Evolutionary conservation across 2,888 invertebrate genomes (phyloP), one percentile per base, ranked within the genome.

Genomic region (Lepidocyrtinus sp.): DNA sequence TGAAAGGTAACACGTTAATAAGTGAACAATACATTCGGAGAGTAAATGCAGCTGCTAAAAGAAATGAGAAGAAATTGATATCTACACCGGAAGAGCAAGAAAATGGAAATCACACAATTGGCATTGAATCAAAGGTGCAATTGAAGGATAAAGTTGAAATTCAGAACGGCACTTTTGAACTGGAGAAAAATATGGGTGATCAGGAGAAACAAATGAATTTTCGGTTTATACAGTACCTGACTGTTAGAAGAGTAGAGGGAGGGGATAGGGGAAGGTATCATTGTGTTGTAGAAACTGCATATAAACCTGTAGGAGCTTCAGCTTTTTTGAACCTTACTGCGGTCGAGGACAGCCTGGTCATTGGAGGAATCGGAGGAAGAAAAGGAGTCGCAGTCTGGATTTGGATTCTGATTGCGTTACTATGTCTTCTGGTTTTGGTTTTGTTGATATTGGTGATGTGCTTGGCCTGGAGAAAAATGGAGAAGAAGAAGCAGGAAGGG

Each of bases 401-500:
- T n/a, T 75, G 75, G 75, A 45, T 77, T 25, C 67, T 77, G n/a
- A 21, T 77, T 0, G 77, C 19, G 1, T 12, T 77, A 3, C 21
- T 77, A 2, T 61, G 27, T 22, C 1, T 72, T 1, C 59, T 71
- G 22, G 67, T 77, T 25, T 19, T 72, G 5, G 12, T 77, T 26
- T 36, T 77, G 7, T 15, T 67, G 5, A 26, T 5, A 1, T 24
- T 71, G 15, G 61, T 77, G 3, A 19, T 65, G 0, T 46, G 46
- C 24, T 46, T 72, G 24, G 24, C 55, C n/a, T 72, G 64, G 65
- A 71, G 50, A 17, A 50, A 63, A 25, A 59, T 26, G 24, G 77
- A 71, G 7, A 77, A 72, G n/a, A 27, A 19, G 62, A 77, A 77
- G 62, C 77, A 77, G 22, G 77, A 77, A 26, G 61, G 72, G 7